phyloP scores from a whole-genome alignment of 2,888 invertebrate genomes.

The Thumatha senex region DNA sequence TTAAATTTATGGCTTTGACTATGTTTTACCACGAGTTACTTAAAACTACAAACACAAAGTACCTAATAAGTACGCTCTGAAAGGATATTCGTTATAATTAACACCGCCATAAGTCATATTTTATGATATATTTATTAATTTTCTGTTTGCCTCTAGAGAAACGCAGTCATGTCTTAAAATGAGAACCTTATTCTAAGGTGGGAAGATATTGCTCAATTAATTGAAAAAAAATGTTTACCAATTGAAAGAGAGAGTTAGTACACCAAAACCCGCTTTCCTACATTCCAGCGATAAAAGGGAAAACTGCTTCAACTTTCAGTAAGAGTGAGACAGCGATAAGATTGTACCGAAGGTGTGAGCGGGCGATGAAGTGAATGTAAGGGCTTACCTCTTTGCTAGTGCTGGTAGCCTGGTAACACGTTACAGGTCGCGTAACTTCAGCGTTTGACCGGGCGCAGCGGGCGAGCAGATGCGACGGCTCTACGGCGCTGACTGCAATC shows the following conservation, averaged over 20 bases:
- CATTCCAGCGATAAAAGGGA: constrained; percentile 81
- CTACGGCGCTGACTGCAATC: constrained; percentile 72
- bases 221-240: constrained; percentile 62
- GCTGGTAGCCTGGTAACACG: constrained; percentile 75
- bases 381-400: constrained; percentile 68
- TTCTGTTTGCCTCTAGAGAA: too few species aligned
- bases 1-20: too few species aligned
- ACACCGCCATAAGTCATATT: background rate
- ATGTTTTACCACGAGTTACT: too few species aligned
- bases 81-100: constrained; percentile 10
- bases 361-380: constrained; percentile 64
- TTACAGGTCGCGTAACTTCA: constrained; percentile 79
- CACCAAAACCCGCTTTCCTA: constrained; percentile 78
- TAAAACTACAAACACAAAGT: background rate
- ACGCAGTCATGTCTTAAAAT: too few species aligned
- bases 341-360: constrained; percentile 49
- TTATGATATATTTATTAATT: too few species aligned
- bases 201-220: constrained; percentile 27
- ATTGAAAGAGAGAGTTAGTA: constrained; percentile 80
- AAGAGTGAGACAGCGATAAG: constrained; percentile 54
- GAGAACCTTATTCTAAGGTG: too few species aligned
- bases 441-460: constrained; percentile 53
- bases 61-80: constrained; percentile 1
- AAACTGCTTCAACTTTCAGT: constrained; percentile 63
- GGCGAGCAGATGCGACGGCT: constrained; percentile 68